Conservation (phyloP, 2,113 vertebrate genomes). For the Mus spicilegus region DNA sequence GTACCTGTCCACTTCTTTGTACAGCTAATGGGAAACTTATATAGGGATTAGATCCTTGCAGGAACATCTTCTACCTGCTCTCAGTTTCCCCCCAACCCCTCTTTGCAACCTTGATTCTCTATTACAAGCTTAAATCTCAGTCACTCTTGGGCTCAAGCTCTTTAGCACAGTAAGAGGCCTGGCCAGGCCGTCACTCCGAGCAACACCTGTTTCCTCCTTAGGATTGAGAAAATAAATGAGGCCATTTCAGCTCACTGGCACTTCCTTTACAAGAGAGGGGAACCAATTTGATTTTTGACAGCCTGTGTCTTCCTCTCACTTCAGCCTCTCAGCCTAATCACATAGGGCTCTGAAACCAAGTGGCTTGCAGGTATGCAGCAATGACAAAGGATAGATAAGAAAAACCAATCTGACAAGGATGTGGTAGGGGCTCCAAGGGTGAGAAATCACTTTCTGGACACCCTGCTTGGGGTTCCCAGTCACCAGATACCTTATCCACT, state of each 20-base stretch:
- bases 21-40: not conserved
- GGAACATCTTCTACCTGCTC: not conserved
- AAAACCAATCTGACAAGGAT: not conserved
- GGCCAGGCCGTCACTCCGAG: not conserved
- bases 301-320: not conserved
- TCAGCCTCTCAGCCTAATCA: not conserved
- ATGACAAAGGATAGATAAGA: not conserved
- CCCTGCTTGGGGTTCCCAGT: not conserved
- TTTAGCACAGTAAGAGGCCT: not conserved
- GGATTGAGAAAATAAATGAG: not conserved
- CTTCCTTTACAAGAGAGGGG: slow-evolving; percentile 12
- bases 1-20: not conserved
- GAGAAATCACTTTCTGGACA: not conserved
- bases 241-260: not conserved
- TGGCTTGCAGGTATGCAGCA: not conserved
- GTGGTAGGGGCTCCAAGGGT: not conserved
- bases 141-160: not conserved
- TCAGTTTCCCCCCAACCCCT: not conserved
- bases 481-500: not conserved
- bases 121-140: not conserved
- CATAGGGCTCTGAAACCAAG: not conserved
- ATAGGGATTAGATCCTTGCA: not conserved
- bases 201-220: not conserved
- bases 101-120: not conserved
- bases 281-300: slow-evolving; percentile 18